Evolutionary conservation across 2,888 invertebrate genomes (phyloP), one percentile per base, ranked within the genome.

Genomic region (Epinotia nisella): DNA sequence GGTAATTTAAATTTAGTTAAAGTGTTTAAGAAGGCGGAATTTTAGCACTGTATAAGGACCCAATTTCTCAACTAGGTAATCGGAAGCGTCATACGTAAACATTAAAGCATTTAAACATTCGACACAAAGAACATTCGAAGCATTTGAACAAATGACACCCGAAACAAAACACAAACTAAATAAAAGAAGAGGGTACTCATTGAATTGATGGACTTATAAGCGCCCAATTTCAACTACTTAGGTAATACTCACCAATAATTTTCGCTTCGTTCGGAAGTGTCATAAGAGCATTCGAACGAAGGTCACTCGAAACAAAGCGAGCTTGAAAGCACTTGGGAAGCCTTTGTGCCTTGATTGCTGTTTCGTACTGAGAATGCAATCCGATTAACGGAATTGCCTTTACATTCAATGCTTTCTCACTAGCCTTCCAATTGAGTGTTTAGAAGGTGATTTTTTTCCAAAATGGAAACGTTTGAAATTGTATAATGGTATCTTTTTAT

Each of bases 301-400:
- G 61, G 56, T 56, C 53, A 45, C 49, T 67, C 55, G n/a, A 72
- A 72, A 67, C 67, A 67, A 72, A 72, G 67, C 67, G 29, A 53
- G 56, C 45, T 61, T 24, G 61, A 72, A 61, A 67, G 56, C 56
- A 59, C 71, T 62, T 49, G 15, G 29, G 24, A 71, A 61, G 62
- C 64, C 69, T 73, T 69, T 69, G 73, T 59, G 64, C 51, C 39
- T 69, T 69, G 73, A 73, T 69, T 69, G 69, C 68, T 29, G 58
- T 39, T 73, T 59, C 68, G 62, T 19, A 62, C 49, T 41, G 61
- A 3, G 19, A 72, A 35, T 69, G 68, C 73, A 73, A 69, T 58
- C 73, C 73, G 73, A 73, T 73, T 73, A 69, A 11, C 19, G 68
- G 24, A 69, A 73, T 73, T 64, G 73, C 68, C 67, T 67, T 58